These are phyloP conservation scores for Mamestra configurata DNA, from an alignment of 1,140 invertebrate genomes.

Conservation along the genomic window DNA sequence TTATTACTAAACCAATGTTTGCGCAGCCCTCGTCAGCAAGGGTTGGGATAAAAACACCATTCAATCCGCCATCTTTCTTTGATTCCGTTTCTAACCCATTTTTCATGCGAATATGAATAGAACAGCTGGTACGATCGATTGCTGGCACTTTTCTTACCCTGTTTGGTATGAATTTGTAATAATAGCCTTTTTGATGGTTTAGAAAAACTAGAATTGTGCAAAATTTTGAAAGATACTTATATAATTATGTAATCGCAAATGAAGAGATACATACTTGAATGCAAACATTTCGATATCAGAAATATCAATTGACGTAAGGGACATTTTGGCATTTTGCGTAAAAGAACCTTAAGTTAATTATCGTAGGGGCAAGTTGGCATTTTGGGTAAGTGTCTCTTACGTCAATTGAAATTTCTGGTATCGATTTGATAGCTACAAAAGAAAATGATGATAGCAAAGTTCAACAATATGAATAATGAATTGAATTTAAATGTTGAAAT, in stretches of 20 bases:
- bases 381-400: no score
- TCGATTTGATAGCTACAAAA: neutral
- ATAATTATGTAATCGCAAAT: no score
- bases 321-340: no score
- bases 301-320: no score
- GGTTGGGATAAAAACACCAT: constrained; percentile 76
- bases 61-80: constrained; percentile 73
- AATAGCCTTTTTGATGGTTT: constrained; percentile 17
- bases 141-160: constrained; percentile 61
- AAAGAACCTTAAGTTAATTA: no score
- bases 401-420: no score
- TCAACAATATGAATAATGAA: neutral
- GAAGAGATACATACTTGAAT: neutral
- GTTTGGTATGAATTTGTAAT: constrained; percentile 53
- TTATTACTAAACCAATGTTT: constrained; percentile 85
- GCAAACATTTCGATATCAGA: no score
- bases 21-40: constrained; percentile 74
- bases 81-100: constrained; percentile 69
- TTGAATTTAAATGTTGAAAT: neutral
- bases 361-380: no score
- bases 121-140: constrained; percentile 66
- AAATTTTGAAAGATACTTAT: neutral
- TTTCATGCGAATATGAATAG: constrained; percentile 72
- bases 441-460: neutral
- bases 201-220: neutral